Conservation (phyloP, 2,888 invertebrate species). For the Dorcus parallelipipedus region DNA sequence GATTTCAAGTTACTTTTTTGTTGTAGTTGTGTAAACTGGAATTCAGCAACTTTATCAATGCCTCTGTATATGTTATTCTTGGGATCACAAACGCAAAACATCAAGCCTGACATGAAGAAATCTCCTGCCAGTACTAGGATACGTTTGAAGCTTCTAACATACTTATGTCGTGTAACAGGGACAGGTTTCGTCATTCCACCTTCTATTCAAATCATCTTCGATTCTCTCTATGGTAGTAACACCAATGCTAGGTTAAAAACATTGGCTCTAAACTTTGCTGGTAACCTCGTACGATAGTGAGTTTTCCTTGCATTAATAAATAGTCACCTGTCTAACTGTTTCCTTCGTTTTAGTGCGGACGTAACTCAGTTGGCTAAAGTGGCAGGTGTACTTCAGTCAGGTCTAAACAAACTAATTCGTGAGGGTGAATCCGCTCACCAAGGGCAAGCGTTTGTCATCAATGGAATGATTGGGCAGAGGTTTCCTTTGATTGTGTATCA, state of each 20-base stretch:
- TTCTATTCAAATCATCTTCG: slow-evolving; percentile 84
- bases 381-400: slow-evolving; percentile 69
- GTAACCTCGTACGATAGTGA: slow-evolving; percentile 78
- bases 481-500: slow-evolving; percentile 63
- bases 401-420: slow-evolving; percentile 67
- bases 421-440: slow-evolving; percentile 63
- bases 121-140: slow-evolving; percentile 79
- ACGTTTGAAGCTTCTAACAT: slow-evolving; percentile 79
- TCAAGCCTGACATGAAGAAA: slow-evolving; percentile 66
- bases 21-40: slow-evolving; percentile 74
- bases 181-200: slow-evolving; percentile 72
- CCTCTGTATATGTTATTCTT: slow-evolving; percentile 79
- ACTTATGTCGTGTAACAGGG: slow-evolving; percentile 71
- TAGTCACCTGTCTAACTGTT: not conserved
- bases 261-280: slow-evolving; percentile 76
- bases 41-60: slow-evolving; percentile 62
- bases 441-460: slow-evolving; percentile 70
- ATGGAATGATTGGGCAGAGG: slow-evolving; percentile 65
- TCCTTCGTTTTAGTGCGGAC: slow-evolving; percentile 55
- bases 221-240: slow-evolving; percentile 78
- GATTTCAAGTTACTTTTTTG: slow-evolving; percentile 7
- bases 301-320: slow-evolving; percentile 37
- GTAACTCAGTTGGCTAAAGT: slow-evolving; percentile 61
- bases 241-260: slow-evolving; percentile 81
- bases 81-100: slow-evolving; percentile 61